Conservation (phyloP, 2,797 vertebrate genomes). For the Dipus sagitta region DNA sequence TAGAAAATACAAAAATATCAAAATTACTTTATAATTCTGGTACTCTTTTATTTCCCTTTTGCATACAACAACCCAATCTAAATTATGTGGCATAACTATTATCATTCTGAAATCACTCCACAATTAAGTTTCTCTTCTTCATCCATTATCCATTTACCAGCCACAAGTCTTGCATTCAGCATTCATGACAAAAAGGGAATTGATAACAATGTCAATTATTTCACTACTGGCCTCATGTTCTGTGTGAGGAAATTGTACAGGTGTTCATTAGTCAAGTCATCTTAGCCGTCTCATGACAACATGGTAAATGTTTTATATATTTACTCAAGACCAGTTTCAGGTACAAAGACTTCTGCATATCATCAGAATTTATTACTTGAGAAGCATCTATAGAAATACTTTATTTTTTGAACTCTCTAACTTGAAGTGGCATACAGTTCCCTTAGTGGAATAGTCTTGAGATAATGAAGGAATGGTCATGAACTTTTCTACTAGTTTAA, state of each 20-base stretch:
- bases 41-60: neutral
- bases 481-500: too few species aligned
- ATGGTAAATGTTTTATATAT: neutral
- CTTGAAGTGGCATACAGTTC: too few species aligned
- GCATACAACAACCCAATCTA: neutral
- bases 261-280: neutral
- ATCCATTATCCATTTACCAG: neutral
- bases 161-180: neutral
- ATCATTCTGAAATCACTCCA: neutral
- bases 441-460: too few species aligned
- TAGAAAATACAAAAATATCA: neutral
- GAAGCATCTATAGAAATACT: neutral
- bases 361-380: neutral
- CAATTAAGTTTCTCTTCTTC: neutral
- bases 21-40: neutral
- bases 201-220: neutral
- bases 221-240: neutral
- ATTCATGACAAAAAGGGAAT: neutral
- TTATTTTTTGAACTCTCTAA: too few species aligned
- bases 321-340: neutral
- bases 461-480: too few species aligned
- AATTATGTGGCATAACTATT: neutral
- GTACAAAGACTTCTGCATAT: neutral
- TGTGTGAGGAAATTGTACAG: neutral
- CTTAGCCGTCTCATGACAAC: neutral